Evolutionary conservation across 2,113 vertebrate genomes (phyloP), one percentile per base, ranked within the genome.

Genomic region (Rana temporaria): DNA sequence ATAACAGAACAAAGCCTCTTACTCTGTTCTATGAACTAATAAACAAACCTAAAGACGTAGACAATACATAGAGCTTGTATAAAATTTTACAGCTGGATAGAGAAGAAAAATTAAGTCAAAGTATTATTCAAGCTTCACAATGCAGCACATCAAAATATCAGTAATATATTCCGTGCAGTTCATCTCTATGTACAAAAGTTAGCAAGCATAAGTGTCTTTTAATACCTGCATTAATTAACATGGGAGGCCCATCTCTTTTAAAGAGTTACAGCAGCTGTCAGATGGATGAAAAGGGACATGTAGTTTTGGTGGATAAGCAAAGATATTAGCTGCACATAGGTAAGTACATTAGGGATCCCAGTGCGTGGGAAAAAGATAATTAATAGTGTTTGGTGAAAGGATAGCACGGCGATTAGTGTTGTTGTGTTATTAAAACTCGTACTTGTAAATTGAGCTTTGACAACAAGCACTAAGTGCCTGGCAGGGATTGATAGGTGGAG

Each of bases 261-360:
- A 78, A 53, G 38, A 78, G 20, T 53, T 12, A 42, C 24, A 79
- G 57, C 22, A 53, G 18, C n/a, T 81, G 38, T 59, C 22, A 73
- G 59, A 81, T 24, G 42, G 69, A 64, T 73, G 68, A 56, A 32
- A 22, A 73, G 68, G 42, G 22, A 73, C 15, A 18, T 81, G 34
- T 14, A n/a, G 53, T 64, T 30, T 20, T 73, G 53, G 26, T 34
- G 60, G 42, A 38, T 74, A 57, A 42, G 57, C 62, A 65, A 73
- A 73, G 62, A 57, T 53, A 82, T 63, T 52, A 66, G 70, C n/a
- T 74, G 26, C 52, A 74, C 30, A n/a, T 52, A 74, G 80, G 60
- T 74, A 82, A 82, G 70, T 82, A 66, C 80, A 56, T 74, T 55
- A 82, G 80, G 26, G 80, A 82, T 66, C 60, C 60, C 52, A 64